Base-by-base conservation (phyloP, 2,888 invertebrate genomes). In the Marasmarcha lunaedactyla region DNA sequence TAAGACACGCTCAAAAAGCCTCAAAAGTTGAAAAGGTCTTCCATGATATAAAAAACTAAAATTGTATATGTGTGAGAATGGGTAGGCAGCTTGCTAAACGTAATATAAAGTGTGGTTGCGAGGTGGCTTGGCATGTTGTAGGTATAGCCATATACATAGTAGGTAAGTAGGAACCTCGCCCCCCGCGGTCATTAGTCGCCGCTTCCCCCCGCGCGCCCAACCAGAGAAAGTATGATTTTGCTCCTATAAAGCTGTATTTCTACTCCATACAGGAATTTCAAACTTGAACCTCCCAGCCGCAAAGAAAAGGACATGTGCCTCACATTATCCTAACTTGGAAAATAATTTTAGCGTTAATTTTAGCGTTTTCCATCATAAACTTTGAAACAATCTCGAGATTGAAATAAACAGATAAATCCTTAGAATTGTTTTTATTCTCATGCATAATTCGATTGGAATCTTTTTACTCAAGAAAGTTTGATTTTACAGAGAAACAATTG, bases 171-270 rank as follows among this genome's bases (percentile, higher is more conserved):
- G 43, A 46, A 12, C 71, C 77, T 69, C 76, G 56, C 81, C 79
- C 79, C 83, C 73, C 84, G 84, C 84, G 74, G 84, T 84, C 84
- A 84, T 84, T 84, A 84, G 84, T 66, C 30, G 59, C 67, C 70
- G 61, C 65, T 55, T 59, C 34, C 52, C 68, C 70, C 69, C 71
- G 63, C 71, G 52, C 69, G 55, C 69, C 68, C 65, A 69, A 58
- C 64, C 70, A 67, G 81, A 79, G 81, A 83, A 83, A 83, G 81
- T 83, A 81, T 79, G 83, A 83, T 81, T 83, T 81, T 81, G 77
- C 79, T 81, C 81, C 78, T 74, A 81, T 81, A 83, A 83, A 81
- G 79, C 79, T 76, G 81, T 79, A 83, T 81, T 83, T 79, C 83
- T 79, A 81, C 81, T 81, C 71, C 79, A 81, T 79, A 81, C 77